Evolutionary conservation across 2,797 vertebrate species (phyloP).

Genomic region (Salarias fasciatus): DNA sequence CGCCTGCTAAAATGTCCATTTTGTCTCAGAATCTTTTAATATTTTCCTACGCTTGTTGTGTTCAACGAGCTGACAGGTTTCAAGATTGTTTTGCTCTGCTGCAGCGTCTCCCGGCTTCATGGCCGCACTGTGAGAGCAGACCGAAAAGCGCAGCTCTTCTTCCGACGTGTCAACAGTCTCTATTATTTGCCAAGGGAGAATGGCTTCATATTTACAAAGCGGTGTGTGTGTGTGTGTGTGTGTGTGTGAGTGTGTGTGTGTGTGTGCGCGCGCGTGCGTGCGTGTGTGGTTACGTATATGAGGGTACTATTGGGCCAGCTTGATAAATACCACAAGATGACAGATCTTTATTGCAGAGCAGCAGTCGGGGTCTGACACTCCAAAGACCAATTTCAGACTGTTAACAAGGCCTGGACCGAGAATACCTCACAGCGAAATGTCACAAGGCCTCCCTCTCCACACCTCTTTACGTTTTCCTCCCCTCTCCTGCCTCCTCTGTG

Average conservation of each 20-base stretch:
- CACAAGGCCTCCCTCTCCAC: constrained; percentile 50
- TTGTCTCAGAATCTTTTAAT: constrained; percentile 39
- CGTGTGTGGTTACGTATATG: no score
- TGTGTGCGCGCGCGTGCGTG: no score
- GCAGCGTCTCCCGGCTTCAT: constrained; percentile 20
- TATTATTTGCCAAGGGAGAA: constrained; percentile 57
- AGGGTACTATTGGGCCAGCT: constrained; percentile 19
- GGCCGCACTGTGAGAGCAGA: constrained; percentile 11
- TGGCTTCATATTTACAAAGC: constrained; percentile 45
- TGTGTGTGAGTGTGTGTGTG: constrained; percentile 17
- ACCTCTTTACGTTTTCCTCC: constrained; percentile 35
- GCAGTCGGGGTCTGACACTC: constrained; percentile 54
- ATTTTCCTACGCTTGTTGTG: constrained; percentile 36
- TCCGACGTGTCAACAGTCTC: constrained; percentile 48
- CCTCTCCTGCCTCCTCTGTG: constrained; percentile 12
- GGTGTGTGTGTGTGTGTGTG: constrained; percentile 8
- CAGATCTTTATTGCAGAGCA: constrained; percentile 60
- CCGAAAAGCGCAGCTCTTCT: constrained; percentile 23
- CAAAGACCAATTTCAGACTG: constrained; percentile 64
- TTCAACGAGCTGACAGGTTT: constrained; percentile 38
- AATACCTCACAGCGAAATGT: constrained; percentile 66
- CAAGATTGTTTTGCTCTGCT: constrained; percentile 40
- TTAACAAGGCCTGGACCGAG: constrained; percentile 64
- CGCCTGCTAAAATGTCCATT: constrained; percentile 22
- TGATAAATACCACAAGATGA: constrained; percentile 64